A percentile compares a stretch with the other conserved stretches of the same genome.
phyloP scores from a whole-genome alignment of 35 echinoderm and acorn worm species.

The Lytechinus pictus region DNA sequence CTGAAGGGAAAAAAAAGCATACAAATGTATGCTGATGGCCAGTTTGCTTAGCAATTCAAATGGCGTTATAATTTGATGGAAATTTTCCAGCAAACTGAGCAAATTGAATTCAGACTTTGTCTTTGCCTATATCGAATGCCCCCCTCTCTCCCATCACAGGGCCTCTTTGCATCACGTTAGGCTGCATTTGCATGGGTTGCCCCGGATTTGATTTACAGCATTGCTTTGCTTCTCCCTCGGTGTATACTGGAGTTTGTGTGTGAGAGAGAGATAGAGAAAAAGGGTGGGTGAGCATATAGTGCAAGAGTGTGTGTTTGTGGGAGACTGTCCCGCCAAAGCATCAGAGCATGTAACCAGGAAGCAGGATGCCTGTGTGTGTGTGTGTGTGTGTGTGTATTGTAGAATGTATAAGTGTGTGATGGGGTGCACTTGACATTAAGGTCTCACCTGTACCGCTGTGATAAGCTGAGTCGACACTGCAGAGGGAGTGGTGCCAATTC shows the following conservation, averaged over 20 bases:
- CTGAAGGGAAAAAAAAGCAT: neutral
- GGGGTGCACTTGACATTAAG: slow-evolving; percentile 23
- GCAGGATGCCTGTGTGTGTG: slow-evolving; percentile 3
- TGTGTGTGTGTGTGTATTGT: neutral
- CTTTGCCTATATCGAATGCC: slow-evolving; percentile 24
- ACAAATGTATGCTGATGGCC: slow-evolving; percentile 15
- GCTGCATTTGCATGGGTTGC: slow-evolving; percentile 51
- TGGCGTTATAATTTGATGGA: slow-evolving; percentile 41
- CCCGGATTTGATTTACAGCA: slow-evolving; percentile 48
- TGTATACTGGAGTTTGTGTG: neutral
- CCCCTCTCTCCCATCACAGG: slow-evolving; percentile 13
- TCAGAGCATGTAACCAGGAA: neutral
- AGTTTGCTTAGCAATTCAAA: slow-evolving; percentile 52
- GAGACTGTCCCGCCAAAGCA: slow-evolving; percentile 3
- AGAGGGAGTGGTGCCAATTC: slow-evolving; percentile 47
- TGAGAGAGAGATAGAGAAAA: neutral
- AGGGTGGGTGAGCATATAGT: neutral
- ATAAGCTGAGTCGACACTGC: slow-evolving; percentile 42
- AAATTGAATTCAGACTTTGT: slow-evolving; percentile 49
- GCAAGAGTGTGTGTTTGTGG: slow-evolving; percentile 7
- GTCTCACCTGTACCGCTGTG: slow-evolving; percentile 43
- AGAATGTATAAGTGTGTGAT: neutral
- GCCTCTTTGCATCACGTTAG: neutral
- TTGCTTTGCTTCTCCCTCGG: neutral
- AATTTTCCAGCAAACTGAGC: slow-evolving; percentile 37